A percentile compares a stretch with the other conserved stretches of the same genome.
phyloP scores from a whole-genome alignment of 2,113 vertebrate genomes.

The Nicator chloris region DNA sequence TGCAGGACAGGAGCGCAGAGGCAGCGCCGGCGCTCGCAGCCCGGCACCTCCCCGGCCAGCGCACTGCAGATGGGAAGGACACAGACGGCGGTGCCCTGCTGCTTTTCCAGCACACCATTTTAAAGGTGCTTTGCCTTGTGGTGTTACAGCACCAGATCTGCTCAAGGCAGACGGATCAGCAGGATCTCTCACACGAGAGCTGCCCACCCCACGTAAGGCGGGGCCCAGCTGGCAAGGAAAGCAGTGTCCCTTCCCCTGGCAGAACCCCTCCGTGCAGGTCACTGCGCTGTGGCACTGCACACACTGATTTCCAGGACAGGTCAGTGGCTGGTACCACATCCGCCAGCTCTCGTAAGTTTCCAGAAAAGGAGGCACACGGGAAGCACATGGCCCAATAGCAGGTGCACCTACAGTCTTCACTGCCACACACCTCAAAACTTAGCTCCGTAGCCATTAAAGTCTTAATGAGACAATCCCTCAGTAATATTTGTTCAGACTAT shows the following conservation, averaged over 20 bases:
- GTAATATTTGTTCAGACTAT: not conserved
- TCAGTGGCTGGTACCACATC: not conserved
- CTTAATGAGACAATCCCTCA: not conserved
- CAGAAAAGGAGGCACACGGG: not conserved
- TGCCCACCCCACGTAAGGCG: accelerated
- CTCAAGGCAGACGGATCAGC: not conserved
- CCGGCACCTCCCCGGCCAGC: accelerated
- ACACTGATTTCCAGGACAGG: not conserved
- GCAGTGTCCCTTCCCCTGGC: accelerated
- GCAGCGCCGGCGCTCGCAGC: accelerated
- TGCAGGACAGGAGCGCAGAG: not conserved
- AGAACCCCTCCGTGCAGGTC: accelerated
- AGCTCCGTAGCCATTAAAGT: not conserved
- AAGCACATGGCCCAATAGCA: accelerated
- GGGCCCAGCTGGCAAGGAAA: accelerated
- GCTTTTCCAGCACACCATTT: not conserved
- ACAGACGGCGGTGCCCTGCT: accelerated
- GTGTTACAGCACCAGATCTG: not conserved
- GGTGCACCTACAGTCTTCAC: not conserved
- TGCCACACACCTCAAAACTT: not conserved
- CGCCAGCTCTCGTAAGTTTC: not conserved
- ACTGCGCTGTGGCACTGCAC: not conserved
- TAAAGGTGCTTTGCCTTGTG: not conserved
- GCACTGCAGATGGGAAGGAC: accelerated
- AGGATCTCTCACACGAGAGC: not conserved